Evolutionary conservation across 2,888 invertebrate species (phyloP).

Genomic region (Cataglyphis altisquamis): DNA sequence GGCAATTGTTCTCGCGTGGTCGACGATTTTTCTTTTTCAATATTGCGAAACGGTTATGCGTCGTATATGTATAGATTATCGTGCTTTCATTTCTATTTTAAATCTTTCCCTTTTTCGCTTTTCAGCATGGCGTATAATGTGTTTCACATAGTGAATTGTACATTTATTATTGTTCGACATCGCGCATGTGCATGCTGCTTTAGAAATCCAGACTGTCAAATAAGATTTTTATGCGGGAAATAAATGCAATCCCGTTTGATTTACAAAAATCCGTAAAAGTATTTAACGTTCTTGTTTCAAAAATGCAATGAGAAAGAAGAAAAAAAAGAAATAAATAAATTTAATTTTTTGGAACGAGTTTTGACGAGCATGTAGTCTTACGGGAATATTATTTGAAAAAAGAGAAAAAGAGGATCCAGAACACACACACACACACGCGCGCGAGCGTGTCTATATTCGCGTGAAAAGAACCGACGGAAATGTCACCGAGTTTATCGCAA

Average conservation of each 20-base stretch:
- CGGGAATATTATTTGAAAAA: neutral
- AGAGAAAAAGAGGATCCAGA: neutral
- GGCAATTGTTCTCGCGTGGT: neutral
- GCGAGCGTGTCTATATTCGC: neutral
- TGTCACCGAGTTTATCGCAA: conserved; percentile 45
- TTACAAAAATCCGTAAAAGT: neutral
- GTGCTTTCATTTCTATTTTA: conserved; percentile 13
- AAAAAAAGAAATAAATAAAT: neutral
- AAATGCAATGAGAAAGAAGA: neutral
- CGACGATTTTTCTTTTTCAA: conserved; percentile 21
- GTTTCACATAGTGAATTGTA: neutral
- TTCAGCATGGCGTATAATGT: neutral
- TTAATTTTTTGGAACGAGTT: neutral
- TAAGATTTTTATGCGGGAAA: neutral
- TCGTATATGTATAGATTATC: neutral
- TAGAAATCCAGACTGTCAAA: neutral
- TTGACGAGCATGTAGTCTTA: neutral
- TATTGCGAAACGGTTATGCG: conserved; percentile 2
- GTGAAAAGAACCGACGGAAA: conserved; percentile 36
- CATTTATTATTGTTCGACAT: conserved; percentile 9
- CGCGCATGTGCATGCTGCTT: neutral
- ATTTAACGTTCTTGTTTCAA: neutral
- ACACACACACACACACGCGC: neutral
- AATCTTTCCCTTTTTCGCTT: neutral
- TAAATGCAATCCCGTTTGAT: neutral